Conservation (phyloP, 2,113 vertebrate species). For the Xenus cinereus region DNA sequence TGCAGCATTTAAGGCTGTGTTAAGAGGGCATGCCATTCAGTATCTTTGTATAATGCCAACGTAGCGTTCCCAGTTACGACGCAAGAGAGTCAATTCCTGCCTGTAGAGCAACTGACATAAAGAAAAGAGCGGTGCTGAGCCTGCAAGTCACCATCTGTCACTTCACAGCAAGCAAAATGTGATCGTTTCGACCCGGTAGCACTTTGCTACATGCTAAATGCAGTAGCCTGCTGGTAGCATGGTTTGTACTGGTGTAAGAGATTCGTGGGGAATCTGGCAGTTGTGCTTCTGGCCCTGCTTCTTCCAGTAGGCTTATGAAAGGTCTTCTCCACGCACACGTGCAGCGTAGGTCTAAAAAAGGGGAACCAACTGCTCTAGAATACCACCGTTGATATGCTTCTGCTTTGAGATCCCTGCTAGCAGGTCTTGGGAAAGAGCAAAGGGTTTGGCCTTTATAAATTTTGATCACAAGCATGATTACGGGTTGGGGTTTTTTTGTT, state of each 20-base stretch:
- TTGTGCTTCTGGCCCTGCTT: background rate
- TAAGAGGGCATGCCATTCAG: background rate
- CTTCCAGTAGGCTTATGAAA: background rate
- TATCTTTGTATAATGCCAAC: background rate
- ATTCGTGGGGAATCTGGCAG: background rate
- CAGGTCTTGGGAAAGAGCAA: background rate
- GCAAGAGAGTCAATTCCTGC: background rate
- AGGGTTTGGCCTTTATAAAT: background rate
- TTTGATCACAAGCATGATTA: background rate
- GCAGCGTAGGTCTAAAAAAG: background rate
- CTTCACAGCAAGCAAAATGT: background rate
- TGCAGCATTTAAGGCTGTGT: background rate
- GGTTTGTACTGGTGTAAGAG: background rate
- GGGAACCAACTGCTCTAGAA: rapidly evolving
- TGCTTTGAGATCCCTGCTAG: background rate
- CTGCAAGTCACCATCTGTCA: background rate
- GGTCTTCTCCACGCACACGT: rapidly evolving
- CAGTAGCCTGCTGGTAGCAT: background rate
- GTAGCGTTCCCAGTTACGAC: background rate
- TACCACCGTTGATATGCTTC: background rate
- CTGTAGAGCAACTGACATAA: background rate
- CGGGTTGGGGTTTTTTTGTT: no score
- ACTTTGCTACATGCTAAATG: background rate
- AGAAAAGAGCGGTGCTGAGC: background rate
- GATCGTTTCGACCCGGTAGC: background rate